A percentile compares a stretch with the other conserved stretches of the same genome.
phyloP scores from a whole-genome alignment of 2,888 invertebrate species.

The Pristionchus exspectatus region DNA sequence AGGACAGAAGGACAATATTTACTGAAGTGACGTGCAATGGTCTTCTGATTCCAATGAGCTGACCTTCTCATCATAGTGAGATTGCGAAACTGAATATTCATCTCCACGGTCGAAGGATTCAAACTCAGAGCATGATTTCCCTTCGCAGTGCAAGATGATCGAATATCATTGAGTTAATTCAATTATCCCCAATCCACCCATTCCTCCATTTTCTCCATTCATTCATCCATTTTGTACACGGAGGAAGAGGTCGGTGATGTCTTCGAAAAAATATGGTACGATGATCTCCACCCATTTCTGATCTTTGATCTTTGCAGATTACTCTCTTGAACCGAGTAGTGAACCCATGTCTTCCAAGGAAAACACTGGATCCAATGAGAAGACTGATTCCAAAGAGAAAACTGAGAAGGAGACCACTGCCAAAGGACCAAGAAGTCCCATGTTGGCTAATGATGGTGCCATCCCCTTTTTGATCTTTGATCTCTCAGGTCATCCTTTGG shows the following conservation, averaged over 20 bases:
- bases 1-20: neutral
- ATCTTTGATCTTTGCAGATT: constrained; percentile 29
- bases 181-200: neutral
- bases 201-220: neutral
- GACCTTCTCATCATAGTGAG: neutral
- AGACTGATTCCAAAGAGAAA: constrained; percentile 25
- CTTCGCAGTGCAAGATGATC: too few relatives aligned
- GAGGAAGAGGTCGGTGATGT: constrained; percentile 11
- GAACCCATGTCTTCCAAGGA: neutral
- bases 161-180: neutral
- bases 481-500: constrained; percentile 44
- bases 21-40: neutral
- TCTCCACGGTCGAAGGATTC: too few relatives aligned
- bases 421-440: constrained; percentile 24
- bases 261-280: neutral
- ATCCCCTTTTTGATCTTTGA: constrained; percentile 13
- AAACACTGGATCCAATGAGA: constrained; percentile 19
- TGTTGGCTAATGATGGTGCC: constrained; percentile 9
- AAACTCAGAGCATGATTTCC: too few relatives aligned
- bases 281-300: neutral
- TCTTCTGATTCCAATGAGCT: neutral
- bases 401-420: constrained; percentile 25
- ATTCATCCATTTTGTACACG: neutral
- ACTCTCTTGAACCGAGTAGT: neutral
- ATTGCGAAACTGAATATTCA: too few relatives aligned